These are phyloP conservation scores for Drosophila hamatofila DNA, from an alignment of 2,888 invertebrate species.

Conservation along the genomic window DNA sequence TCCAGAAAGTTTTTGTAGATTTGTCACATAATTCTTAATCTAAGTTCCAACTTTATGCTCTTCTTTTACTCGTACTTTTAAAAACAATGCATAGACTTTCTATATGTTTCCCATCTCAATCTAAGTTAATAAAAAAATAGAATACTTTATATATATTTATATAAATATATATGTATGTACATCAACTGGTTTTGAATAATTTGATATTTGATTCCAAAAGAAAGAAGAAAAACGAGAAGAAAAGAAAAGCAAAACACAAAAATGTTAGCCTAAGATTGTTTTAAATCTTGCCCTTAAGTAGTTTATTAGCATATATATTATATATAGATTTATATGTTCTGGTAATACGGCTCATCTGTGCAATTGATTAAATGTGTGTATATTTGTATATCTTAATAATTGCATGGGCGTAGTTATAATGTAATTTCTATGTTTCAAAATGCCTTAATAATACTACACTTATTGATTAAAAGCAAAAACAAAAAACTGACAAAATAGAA, in stretches of 20 bases:
- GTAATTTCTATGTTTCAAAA: slow-evolving; percentile 55
- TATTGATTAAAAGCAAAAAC: slow-evolving; percentile 54
- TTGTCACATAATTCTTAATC: slow-evolving; percentile 40
- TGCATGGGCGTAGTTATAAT: slow-evolving; percentile 63
- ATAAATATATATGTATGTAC: slow-evolving; percentile 35
- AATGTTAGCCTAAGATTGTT: slow-evolving; percentile 78
- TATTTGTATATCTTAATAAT: slow-evolving; percentile 59
- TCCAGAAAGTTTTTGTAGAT: slow-evolving; percentile 52
- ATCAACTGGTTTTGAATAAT: slow-evolving; percentile 47
- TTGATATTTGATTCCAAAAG: slow-evolving; percentile 49
- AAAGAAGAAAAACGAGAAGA: neutral
- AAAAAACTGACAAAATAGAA: slow-evolving; percentile 21
- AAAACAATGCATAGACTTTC: slow-evolving; percentile 52
- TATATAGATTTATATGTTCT: slow-evolving; percentile 36
- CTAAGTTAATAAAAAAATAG: slow-evolving; percentile 31
- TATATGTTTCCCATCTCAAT: slow-evolving; percentile 49
- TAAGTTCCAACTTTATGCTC: slow-evolving; percentile 43
- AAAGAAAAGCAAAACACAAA: slow-evolving; percentile 48
- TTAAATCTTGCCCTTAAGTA: slow-evolving; percentile 83
- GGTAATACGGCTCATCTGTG: slow-evolving; percentile 64
- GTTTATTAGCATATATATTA: slow-evolving; percentile 49
- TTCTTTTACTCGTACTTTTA: slow-evolving; percentile 41
- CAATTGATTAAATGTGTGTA: slow-evolving; percentile 64
- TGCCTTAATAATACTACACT: slow-evolving; percentile 56
- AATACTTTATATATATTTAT: slow-evolving; percentile 22